A percentile compares a stretch with the other conserved stretches of the same genome.
phyloP scores from a whole-genome alignment of 2,888 invertebrate genomes.

The Polymixis flavicincta region DNA sequence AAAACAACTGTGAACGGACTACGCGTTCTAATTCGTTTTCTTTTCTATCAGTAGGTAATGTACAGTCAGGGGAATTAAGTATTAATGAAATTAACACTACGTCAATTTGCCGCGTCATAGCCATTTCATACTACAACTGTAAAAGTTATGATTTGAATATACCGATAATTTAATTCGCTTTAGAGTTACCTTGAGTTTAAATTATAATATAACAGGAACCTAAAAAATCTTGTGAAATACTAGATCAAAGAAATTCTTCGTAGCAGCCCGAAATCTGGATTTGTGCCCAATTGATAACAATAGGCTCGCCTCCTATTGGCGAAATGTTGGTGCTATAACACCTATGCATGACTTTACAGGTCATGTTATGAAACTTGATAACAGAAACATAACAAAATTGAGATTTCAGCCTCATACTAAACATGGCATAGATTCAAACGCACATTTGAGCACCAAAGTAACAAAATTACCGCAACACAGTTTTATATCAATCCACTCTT shows the following conservation, averaged over 20 bases:
- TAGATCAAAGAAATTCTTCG: not conserved
- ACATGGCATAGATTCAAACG: not conserved
- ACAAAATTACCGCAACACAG: constrained; percentile 26
- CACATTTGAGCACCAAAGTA: constrained; percentile 11
- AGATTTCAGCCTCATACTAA: too few relatives aligned
- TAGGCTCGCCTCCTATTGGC: not conserved
- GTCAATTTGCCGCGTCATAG: not conserved
- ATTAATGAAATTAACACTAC: not conserved
- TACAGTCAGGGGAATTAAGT: too few relatives aligned
- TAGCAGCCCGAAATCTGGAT: not conserved
- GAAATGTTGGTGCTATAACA: not conserved
- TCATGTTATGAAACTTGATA: not conserved
- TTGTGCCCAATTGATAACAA: not conserved
- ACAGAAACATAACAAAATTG: not conserved
- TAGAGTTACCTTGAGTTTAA: not conserved
- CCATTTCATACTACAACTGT: not conserved
- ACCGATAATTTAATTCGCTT: not conserved
- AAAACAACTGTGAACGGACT: too few relatives aligned
- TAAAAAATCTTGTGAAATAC: not conserved
- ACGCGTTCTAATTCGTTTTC: not conserved
- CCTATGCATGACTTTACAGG: not conserved
- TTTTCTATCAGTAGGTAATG: not conserved
- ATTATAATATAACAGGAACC: not conserved
- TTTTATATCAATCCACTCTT: constrained; percentile 70
- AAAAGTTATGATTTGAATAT: not conserved